Conservation (phyloP, 2,888 invertebrate species). For the Mimas tiliae region DNA sequence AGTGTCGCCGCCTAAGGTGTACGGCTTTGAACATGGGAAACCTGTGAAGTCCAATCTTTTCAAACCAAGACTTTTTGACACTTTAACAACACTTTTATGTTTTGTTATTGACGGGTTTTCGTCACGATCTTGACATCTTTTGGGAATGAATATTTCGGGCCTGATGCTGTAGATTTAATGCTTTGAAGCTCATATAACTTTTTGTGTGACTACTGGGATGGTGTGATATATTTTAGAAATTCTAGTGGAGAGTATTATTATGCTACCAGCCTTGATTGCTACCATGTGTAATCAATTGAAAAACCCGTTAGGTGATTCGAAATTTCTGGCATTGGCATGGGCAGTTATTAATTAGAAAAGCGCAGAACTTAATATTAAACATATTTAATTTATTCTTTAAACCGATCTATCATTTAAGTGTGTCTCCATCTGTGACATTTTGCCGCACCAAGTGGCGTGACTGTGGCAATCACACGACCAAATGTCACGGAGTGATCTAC, state of each 20-base stretch:
- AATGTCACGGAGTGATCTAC: no score
- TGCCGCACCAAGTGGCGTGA: no score
- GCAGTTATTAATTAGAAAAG: no score
- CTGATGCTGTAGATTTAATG: neutral
- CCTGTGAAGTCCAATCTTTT: slow-evolving; percentile 50
- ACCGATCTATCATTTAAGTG: no score
- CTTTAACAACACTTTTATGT: slow-evolving; percentile 44
- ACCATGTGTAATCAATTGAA: no score
- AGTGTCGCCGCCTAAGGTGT: slow-evolving; percentile 66
- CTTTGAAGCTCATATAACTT: neutral
- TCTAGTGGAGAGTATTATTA: neutral
- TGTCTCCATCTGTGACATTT: no score
- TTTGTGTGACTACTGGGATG: neutral
- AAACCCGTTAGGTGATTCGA: no score
- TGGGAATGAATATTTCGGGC: neutral
- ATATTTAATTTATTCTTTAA: no score
- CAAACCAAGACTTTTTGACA: slow-evolving; percentile 58
- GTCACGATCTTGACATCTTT: slow-evolving; percentile 19
- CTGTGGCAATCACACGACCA: no score
- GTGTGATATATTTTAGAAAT: neutral
- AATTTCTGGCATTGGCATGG: no score
- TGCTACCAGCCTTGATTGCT: no score
- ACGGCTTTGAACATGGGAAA: slow-evolving; percentile 53
- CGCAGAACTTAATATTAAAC: no score
- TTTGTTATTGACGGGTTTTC: slow-evolving; percentile 29